Conservation (phyloP, 1,140 invertebrate genomes). For the Atta texana region DNA sequence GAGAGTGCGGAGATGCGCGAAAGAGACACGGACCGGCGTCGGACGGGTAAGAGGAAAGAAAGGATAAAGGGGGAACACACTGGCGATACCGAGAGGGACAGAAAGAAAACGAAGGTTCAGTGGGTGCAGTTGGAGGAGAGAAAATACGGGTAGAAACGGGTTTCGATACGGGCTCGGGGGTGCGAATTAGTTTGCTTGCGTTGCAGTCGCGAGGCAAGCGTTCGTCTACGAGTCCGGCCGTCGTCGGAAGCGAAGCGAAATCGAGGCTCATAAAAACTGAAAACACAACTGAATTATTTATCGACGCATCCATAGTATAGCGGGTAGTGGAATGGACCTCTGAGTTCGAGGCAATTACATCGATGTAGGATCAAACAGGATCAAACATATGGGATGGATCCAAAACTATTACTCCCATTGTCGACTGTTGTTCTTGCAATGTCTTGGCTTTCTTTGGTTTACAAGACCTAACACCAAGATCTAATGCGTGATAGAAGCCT, state of each 20-base stretch:
- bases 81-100: conserved; percentile 2
- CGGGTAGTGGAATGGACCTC: conserved; percentile 73
- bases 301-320: conserved; percentile 76
- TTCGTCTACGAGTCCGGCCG: neutral
- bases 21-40: conserved; percentile 7
- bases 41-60: conserved; percentile 18
- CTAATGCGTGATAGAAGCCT: neutral
- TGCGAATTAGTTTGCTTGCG: conserved; percentile 10
- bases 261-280: conserved; percentile 78
- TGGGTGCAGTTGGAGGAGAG: conserved; percentile 32
- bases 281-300: conserved; percentile 81
- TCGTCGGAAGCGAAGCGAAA: too few relatives aligned
- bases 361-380: neutral
- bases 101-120: neutral
- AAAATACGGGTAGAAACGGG: conserved; percentile 29
- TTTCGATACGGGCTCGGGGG: conserved; percentile 22
- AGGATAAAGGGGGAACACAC: neutral
- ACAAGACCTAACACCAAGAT: neutral
- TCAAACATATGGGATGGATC: too few relatives aligned
- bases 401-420: too few relatives aligned
- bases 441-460: neutral
- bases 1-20: neutral
- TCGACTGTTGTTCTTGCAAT: neutral
- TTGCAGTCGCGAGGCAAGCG: neutral
- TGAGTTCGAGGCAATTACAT: conserved; percentile 23